phyloP scores from a whole-genome alignment of 2,888 invertebrate genomes.

The Branchipolynoe longqiensis region DNA sequence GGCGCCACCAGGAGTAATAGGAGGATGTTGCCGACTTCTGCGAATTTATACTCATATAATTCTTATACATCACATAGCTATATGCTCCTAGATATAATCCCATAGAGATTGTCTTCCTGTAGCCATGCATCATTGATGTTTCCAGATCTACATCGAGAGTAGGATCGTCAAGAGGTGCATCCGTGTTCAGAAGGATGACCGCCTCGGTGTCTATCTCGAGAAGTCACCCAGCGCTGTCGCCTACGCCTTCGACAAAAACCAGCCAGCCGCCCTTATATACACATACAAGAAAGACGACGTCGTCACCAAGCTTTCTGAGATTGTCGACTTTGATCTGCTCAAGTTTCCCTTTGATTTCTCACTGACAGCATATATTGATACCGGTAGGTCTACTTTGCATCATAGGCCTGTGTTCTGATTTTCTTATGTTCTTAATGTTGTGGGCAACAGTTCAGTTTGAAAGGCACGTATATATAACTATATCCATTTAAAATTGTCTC shows the following conservation, averaged over 20 bases:
- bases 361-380: conserved; percentile 57
- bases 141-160: conserved; percentile 58
- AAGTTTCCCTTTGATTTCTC: conserved; percentile 60
- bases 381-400: conserved; percentile 55
- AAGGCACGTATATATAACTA: no score
- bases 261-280: conserved; percentile 57
- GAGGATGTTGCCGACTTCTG: no score
- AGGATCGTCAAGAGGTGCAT: conserved; percentile 5
- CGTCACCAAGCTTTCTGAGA: conserved; percentile 7
- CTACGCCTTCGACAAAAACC: conserved; percentile 52
- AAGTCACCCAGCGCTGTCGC: conserved; percentile 60
- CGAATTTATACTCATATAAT: no score
- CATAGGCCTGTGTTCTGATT: no score
- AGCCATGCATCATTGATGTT: no score
- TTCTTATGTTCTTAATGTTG: no score
- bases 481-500: no score
- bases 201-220: conserved; percentile 58
- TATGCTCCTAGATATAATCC: no score
- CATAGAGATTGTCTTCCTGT: no score
- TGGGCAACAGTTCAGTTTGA: no score
- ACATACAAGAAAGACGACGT: background rate
- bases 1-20: no score
- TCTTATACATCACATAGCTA: no score
- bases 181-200: conserved; percentile 54
- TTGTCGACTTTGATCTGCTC: conserved; percentile 54